Conservation (phyloP, 2,888 invertebrate species). For the Atrina japonica region DNA sequence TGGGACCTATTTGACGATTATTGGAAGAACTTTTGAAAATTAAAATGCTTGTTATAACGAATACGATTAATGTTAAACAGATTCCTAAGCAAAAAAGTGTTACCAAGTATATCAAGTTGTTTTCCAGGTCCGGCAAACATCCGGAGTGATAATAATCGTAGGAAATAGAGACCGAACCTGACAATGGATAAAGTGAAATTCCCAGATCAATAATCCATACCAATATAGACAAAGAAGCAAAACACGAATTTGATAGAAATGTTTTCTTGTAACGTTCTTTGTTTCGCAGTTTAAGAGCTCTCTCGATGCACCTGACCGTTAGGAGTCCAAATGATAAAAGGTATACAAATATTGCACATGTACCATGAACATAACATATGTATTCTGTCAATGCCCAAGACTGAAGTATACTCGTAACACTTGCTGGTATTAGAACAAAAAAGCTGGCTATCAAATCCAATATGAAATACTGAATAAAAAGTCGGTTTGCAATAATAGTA, state of each 20-base stretch:
- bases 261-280: conserved; percentile 10
- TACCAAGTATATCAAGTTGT: conserved; percentile 3
- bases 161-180: conserved; percentile 8
- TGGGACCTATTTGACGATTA: too few relatives aligned
- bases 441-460: conserved; percentile 12
- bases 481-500: conserved; percentile 17
- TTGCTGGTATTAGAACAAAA: conserved; percentile 15
- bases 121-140: conserved; percentile 17
- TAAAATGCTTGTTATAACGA: conserved; percentile 5
- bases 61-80: not conserved
- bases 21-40: conserved; percentile 6
- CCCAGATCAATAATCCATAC: conserved; percentile 7
- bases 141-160: conserved; percentile 28
- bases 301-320: conserved; percentile 11
- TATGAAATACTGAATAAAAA: conserved; percentile 25
- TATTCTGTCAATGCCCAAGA: conserved; percentile 12
- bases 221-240: not conserved
- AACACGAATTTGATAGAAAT: conserved; percentile 11
- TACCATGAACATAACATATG: conserved; percentile 15
- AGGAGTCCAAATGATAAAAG: conserved; percentile 19
- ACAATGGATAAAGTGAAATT: conserved; percentile 1
- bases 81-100: conserved; percentile 16
- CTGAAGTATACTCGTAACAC: conserved; percentile 17
- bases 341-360: conserved; percentile 12
- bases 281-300: conserved; percentile 16